phyloP scores from a whole-genome alignment of 2,113 vertebrate genomes.

The Sinosuthora webbiana region DNA sequence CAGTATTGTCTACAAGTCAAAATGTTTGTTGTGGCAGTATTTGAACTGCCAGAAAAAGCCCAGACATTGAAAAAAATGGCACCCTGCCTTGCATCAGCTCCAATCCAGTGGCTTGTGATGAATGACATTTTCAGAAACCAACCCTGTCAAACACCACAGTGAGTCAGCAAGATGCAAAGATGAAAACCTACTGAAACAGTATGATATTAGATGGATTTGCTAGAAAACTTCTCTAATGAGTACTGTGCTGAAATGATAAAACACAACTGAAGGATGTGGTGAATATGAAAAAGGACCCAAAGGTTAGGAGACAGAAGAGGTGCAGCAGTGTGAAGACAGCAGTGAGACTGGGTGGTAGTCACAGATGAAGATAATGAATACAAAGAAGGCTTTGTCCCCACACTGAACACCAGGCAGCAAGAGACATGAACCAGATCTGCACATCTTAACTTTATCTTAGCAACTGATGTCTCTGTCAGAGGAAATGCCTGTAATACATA shows the following conservation, averaged over 20 bases:
- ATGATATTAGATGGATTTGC: not conserved
- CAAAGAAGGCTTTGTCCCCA: not conserved
- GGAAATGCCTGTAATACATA: not conserved
- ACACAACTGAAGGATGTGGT: fast-evolving
- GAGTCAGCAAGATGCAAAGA: not conserved
- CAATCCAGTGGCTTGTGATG: not conserved
- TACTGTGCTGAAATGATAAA: not conserved
- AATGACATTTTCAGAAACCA: not conserved
- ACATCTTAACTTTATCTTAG: not conserved
- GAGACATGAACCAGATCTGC: not conserved
- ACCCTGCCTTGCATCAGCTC: not conserved
- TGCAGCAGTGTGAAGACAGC: not conserved
- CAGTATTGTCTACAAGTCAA: not conserved
- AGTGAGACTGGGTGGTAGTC: not conserved
- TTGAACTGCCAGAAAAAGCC: not conserved
- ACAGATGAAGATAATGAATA: not conserved
- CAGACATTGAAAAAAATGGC: not conserved
- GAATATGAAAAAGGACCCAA: not conserved
- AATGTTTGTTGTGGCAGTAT: not conserved
- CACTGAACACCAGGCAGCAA: not conserved
- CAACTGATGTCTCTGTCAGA: not conserved
- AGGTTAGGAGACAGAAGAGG: not conserved
- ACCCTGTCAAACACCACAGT: not conserved
- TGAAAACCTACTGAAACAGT: not conserved
- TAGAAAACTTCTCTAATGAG: not conserved